Conservation (phyloP, 2,113 vertebrate genomes). For the Guaruba guarouba region DNA sequence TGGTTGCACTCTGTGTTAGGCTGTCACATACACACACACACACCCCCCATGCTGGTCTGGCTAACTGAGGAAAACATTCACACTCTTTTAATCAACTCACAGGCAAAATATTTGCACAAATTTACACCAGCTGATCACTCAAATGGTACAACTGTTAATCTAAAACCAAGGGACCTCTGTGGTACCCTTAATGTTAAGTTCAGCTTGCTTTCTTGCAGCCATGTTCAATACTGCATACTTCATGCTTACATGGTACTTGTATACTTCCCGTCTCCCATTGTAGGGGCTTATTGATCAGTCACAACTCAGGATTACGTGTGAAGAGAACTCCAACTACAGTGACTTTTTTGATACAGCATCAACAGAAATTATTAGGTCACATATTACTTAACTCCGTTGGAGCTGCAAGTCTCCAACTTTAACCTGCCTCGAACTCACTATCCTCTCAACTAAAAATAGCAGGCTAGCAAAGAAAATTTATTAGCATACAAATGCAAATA, state of each 20-base stretch:
- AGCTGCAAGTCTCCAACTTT: neutral
- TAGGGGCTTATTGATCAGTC: neutral
- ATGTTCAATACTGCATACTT: neutral
- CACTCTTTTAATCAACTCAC: neutral
- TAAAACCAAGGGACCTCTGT: neutral
- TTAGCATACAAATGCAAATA: neutral
- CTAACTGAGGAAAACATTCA: neutral
- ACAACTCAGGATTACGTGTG: neutral
- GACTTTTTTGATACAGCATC: neutral
- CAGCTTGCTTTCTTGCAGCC: neutral
- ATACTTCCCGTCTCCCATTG: neutral
- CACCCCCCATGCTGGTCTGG: neutral
- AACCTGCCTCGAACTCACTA: neutral
- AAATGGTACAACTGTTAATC: neutral
- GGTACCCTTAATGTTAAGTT: neutral
- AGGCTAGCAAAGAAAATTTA: neutral
- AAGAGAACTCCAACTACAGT: neutral
- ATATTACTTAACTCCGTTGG: neutral
- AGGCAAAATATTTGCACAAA: neutral
- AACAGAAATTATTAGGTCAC: neutral
- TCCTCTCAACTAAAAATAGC: neutral
- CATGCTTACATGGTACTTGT: neutral
- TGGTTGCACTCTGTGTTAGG: neutral
- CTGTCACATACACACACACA: neutral
- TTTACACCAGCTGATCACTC: neutral